Conservation (phyloP, 35 echinoderm and acorn worm species). For the Ptychodera flava region DNA sequence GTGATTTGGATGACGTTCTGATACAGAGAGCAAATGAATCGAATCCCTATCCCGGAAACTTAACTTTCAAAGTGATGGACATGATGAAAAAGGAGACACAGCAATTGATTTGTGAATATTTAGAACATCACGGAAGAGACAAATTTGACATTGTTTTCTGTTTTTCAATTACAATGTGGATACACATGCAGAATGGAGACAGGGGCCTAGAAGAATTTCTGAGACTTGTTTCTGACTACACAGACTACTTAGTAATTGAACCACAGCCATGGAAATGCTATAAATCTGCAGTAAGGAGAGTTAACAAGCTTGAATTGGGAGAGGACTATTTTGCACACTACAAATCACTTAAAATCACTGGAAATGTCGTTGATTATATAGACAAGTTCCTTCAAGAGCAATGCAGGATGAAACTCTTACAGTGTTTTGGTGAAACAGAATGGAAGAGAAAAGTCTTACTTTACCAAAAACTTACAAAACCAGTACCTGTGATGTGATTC, state of each 20-base stretch:
- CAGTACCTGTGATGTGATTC: too few relatives aligned
- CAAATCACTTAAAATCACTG: constrained; percentile 6
- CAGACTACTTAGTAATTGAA: constrained; percentile 38
- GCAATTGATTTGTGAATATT: background rate
- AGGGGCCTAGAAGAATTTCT: constrained; percentile 30
- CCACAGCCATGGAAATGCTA: constrained; percentile 61
- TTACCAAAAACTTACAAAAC: background rate
- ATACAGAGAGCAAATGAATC: constrained; percentile 28
- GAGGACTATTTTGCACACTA: constrained; percentile 9
- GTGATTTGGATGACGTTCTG: constrained; percentile 36
- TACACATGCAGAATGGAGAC: constrained; percentile 47
- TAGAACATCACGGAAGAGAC: background rate
- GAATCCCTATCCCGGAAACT: constrained; percentile 25
- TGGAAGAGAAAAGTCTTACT: constrained; percentile 35
- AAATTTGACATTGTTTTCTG: constrained; percentile 41
- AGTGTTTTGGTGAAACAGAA: constrained; percentile 33
- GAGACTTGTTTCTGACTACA: background rate
- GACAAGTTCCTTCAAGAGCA: constrained; percentile 8
- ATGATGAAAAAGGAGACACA: constrained; percentile 12
- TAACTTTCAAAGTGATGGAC: constrained; percentile 10
- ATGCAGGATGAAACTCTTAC: constrained; percentile 27
- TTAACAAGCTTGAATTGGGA: constrained; percentile 25
- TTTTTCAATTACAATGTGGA: constrained; percentile 65
- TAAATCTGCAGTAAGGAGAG: constrained; percentile 27
- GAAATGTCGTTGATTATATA: constrained; percentile 30